Base-by-base conservation (phyloP, 2,113 vertebrate genomes). In the Gorsachius goisagi region DNA sequence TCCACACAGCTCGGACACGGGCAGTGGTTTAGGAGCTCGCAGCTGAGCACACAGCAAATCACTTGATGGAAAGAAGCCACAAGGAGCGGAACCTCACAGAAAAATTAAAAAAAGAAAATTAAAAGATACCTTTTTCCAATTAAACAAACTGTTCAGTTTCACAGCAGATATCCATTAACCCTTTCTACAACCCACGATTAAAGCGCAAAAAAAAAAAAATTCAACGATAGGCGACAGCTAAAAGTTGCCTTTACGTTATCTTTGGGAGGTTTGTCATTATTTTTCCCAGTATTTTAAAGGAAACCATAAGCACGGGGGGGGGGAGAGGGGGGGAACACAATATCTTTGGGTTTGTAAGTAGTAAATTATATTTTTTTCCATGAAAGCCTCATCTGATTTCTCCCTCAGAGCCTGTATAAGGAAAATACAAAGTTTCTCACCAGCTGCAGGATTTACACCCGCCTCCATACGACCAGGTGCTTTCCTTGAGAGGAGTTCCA, bases 181-280 rank as follows among this genome's bases (percentile, higher is more conserved):
- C 66, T 17, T 55, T 15, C 30, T 30, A 19, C 35, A 62, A 30
- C 21, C 45, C 68, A 2, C 1, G 1, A n/a, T 20, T 27, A 16
- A n/a, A 73, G 15, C 3, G 8, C 7, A 23, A 28, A 23, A 28
- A 15, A 56, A 68, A 50, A 4, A n/a, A n/a, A 35, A 23, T 2
- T 33, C 27, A 17, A 15, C 0, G 0, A 23, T 1, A 4, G 24
- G 30, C 62, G 17, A 23, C 41, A 9, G 20, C 1, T 39, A 27
- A 44, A 74, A 95, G 41, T 30, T 35, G 32, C 11, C 18, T 56
- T 17, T 26, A 5, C 9, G 1, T 47, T 37, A 49, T 26, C 16
- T 33, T 23, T 11, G 12, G 23, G 32, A 68, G 28, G 9, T 45
- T 56, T 12, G 5, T 17, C 33, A 8, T 28, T 35, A 8, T 62